Conservation (phyloP, 2,113 vertebrate species). For the Syngnathus typhle region DNA sequence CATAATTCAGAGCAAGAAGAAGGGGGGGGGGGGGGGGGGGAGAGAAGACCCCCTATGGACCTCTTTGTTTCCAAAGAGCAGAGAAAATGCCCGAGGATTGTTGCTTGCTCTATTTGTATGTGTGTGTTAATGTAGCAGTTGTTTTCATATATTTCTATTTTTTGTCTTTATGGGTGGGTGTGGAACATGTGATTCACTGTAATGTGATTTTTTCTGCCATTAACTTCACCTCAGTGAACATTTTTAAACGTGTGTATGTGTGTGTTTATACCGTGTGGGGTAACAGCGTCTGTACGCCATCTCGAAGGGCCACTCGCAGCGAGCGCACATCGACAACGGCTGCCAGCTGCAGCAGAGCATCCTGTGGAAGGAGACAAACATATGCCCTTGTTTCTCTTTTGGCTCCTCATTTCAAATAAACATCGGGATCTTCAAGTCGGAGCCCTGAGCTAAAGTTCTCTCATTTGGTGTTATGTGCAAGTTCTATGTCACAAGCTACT, state of each 20-base stretch:
- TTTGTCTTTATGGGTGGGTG: no score
- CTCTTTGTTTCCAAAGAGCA: no score
- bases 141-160: no score
- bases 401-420: slow-evolving; percentile 36
- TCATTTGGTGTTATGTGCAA: slow-evolving; percentile 31
- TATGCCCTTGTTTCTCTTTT: slow-evolving; percentile 34
- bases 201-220: slow-evolving; percentile 2
- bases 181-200: not conserved
- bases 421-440: slow-evolving; percentile 15
- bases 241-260: slow-evolving; percentile 1
- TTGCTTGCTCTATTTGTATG: no score
- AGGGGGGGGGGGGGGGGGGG: no score
- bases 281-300: slow-evolving; percentile 74
- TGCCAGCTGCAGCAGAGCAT: slow-evolving; percentile 80
- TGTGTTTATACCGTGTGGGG: slow-evolving; percentile 63
- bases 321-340: slow-evolving; percentile 67
- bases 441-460: slow-evolving; percentile 27
- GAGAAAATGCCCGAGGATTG: no score
- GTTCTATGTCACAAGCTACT: slow-evolving; percentile 24
- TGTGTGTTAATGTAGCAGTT: no score
- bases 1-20: no score
- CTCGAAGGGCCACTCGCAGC: slow-evolving; percentile 74
- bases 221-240: not conserved
- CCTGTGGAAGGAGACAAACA: slow-evolving; percentile 68
- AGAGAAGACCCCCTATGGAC: no score